Evolutionary conservation across 2,888 invertebrate species (phyloP), one percentile per base, ranked within the genome.

Genomic region (Uloborus plumipes): DNA sequence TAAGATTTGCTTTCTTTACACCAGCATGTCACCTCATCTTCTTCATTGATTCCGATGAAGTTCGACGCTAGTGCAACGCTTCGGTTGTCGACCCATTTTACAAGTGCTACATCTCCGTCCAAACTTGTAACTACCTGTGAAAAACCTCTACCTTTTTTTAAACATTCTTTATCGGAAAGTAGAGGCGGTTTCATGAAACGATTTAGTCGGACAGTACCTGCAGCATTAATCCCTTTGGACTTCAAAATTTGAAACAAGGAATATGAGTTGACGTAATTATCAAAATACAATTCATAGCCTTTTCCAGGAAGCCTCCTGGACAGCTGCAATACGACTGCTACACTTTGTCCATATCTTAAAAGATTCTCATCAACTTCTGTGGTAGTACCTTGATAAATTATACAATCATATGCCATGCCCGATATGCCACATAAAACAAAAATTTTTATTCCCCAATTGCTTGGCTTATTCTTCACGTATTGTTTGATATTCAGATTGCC

Each of bases 341-440:
- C 84, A 58, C 86, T 86, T 26, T 85, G 69, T 16, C 86, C 86
- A 79, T 86, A 85, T 62, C 58, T 67, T 51, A 74, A 82, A 39
- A 70, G 14, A 69, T 64, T 65, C 47, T 85, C 58, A 89, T 50
- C 13, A 14, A 50, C 15, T 50, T 50, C 51, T 11, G 51, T 50
- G 15, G 51, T 14, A 50, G 51, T 85, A 90, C 90, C 86, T 83
- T 87, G 87, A 75, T 88, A 88, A 31, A 87, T 84, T 65, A 87
- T 73, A 69, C 87, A 87, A 77, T 88, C 87, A 76, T 86, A 87
- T 14, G 85, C 59, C 16, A 85, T 64, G 15, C 87, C 87, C 65
- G 84, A 84, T 77, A 78, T 70, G 49, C 86, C 87, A 83, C 87
- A 87, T 13, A 87, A 70, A 16, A 85, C 59, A 74, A 85, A 87